A percentile compares a stretch with the other conserved stretches of the same genome.
Conservation (phyloP, 2,113 vertebrate species). For the Chaetodon trifascialis region DNA sequence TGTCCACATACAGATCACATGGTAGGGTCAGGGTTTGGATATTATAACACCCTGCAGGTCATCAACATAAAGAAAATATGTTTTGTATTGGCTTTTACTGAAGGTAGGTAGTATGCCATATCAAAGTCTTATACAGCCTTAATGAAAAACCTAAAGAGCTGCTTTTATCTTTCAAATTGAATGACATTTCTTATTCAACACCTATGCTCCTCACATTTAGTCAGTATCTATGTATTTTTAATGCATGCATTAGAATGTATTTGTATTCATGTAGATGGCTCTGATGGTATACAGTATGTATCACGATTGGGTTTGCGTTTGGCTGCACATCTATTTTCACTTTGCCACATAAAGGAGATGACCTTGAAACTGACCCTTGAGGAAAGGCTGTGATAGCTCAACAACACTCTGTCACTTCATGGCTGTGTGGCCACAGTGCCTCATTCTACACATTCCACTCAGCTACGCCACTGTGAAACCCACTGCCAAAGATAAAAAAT, state of each 20-base stretch:
- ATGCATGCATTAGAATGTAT: conserved; percentile 22
- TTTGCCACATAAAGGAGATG: background rate
- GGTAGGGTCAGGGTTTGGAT: background rate
- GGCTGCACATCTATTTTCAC: conserved; percentile 1
- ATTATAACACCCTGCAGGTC: background rate
- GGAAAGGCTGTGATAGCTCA: background rate
- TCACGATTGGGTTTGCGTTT: conserved; percentile 4
- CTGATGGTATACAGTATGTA: background rate
- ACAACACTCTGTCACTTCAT: background rate
- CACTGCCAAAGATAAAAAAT: background rate
- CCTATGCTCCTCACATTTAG: background rate
- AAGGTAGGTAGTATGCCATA: background rate
- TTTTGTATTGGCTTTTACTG: background rate
- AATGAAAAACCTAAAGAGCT: background rate
- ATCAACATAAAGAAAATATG: background rate
- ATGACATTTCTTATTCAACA: conserved; percentile 22
- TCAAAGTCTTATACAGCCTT: background rate
- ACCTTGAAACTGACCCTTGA: conserved; percentile 21
- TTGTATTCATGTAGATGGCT: conserved; percentile 17
- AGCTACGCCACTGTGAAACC: background rate
- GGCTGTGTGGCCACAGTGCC: background rate
- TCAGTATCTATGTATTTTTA: background rate
- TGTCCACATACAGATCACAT: background rate
- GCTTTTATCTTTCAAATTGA: background rate
- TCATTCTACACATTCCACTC: background rate